A percentile compares a stretch with the other conserved stretches of the same genome.
These are phyloP conservation scores for Mayetiola destructor DNA, from an alignment of 2,888 invertebrate species.

Conservation along the genomic window DNA sequence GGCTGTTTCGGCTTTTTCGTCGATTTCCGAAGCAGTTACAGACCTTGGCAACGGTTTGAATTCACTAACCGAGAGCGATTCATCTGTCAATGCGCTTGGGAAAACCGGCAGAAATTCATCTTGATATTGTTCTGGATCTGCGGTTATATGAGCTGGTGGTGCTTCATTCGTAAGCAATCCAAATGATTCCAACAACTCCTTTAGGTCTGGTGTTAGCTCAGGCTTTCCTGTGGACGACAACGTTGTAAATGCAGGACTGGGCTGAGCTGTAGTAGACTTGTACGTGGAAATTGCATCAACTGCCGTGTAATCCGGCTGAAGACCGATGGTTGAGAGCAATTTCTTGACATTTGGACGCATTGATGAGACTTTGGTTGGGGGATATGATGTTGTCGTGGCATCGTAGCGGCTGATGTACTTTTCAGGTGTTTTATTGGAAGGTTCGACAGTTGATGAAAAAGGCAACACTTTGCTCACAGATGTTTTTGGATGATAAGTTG, in stretches of 20 bases:
- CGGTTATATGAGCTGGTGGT: neutral
- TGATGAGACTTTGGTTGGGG: constrained; percentile 15
- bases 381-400: constrained; percentile 21
- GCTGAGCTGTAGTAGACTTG: constrained; percentile 19
- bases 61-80: constrained; percentile 15
- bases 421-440: constrained; percentile 18
- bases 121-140: neutral
- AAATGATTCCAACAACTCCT: constrained; percentile 35
- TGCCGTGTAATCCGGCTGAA: constrained; percentile 22
- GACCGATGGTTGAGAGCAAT: constrained; percentile 35
- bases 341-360: constrained; percentile 33
- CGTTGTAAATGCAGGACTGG: constrained; percentile 20
- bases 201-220: constrained; percentile 26
- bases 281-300: constrained; percentile 14
- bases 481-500: neutral
- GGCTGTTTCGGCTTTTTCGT: constrained; percentile 25
- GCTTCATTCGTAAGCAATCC: constrained; percentile 28
- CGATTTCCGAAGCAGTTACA: constrained; percentile 14
- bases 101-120: constrained; percentile 23
- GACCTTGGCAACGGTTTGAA: constrained; percentile 33
- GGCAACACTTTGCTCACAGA: neutral
- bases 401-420: constrained; percentile 36
- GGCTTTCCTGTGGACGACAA: constrained; percentile 16
- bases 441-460: neutral
- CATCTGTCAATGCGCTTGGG: constrained; percentile 21